These are phyloP conservation scores for Melanotaenia duboulayi DNA, from an alignment of 2,113 vertebrate species.

Conservation along the genomic window DNA sequence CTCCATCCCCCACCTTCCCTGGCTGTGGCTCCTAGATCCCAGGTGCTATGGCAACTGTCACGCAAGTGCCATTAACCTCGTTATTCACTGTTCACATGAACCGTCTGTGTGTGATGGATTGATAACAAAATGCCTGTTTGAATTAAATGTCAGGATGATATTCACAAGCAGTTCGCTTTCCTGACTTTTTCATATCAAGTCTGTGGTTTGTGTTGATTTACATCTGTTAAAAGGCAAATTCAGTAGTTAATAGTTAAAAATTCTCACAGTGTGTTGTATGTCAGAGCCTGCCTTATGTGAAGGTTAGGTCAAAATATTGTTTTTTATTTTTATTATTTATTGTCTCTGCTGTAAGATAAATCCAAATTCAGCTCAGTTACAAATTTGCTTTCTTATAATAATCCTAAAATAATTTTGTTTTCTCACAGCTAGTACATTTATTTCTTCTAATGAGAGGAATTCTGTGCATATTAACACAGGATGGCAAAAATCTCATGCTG, in stretches of 20 bases:
- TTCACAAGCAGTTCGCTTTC: neutral
- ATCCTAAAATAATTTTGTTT: neutral
- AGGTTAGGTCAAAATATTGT: neutral
- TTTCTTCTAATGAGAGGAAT: neutral
- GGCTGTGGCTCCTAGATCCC: constrained; percentile 46
- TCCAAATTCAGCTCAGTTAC: neutral
- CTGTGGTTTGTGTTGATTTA: too few species aligned
- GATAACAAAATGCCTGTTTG: neutral
- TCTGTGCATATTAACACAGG: neutral
- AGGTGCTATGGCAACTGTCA: constrained; percentile 76
- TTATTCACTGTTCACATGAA: constrained; percentile 41
- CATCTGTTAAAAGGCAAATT: too few species aligned
- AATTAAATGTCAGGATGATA: neutral
- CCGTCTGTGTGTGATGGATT: constrained; percentile 9
- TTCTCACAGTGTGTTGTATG: too few species aligned
- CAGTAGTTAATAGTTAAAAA: too few species aligned
- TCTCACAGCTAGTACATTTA: neutral
- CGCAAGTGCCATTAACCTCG: constrained; percentile 63
- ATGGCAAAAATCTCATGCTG: neutral
- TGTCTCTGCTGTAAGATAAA: neutral
- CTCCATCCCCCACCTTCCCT: constrained; percentile 1
- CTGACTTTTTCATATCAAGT: neutral
- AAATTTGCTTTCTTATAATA: neutral
- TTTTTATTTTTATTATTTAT: neutral
- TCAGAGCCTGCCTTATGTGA: too few species aligned